A percentile compares a stretch with the other conserved stretches of the same genome.
phyloP scores from a whole-genome alignment of 2,888 invertebrate species.

The Oscheius sp. region DNA sequence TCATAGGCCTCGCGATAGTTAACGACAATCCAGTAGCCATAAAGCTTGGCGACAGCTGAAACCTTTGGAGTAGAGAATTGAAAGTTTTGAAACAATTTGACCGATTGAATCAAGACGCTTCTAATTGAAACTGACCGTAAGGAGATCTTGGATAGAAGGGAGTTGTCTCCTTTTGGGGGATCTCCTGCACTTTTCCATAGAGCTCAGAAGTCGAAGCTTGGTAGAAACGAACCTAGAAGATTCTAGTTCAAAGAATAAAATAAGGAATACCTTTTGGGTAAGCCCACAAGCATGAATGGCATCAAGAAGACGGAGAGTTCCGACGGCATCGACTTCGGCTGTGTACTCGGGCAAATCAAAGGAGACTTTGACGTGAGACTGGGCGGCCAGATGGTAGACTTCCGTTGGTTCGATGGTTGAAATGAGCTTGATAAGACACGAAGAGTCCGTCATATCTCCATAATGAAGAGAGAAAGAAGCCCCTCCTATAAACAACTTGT shows the following conservation, averaged over 20 bases:
- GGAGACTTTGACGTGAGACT: slow-evolving; percentile 96
- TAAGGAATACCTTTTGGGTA: slow-evolving; percentile 77
- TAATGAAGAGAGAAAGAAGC: slow-evolving; percentile 88
- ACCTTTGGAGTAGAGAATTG: slow-evolving; percentile 3
- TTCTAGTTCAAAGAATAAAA: neutral
- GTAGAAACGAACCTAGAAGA: slow-evolving; percentile 77
- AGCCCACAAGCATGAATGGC: slow-evolving; percentile 89
- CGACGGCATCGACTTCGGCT: slow-evolving; percentile 95
- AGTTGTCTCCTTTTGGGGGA: slow-evolving; percentile 91
- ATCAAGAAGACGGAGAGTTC: slow-evolving; percentile 87
- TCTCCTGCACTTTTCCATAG: slow-evolving; percentile 90
- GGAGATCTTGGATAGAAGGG: slow-evolving; percentile 96
- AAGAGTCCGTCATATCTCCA: slow-evolving; percentile 97
- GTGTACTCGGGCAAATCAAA: slow-evolving; percentile 99
- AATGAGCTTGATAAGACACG: slow-evolving; percentile 88
- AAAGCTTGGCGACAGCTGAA: slow-evolving; percentile 90
- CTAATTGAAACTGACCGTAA: slow-evolving; percentile 84
- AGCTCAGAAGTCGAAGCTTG: slow-evolving; percentile 95
- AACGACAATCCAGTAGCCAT: slow-evolving; percentile 93
- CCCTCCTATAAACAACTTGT: too few species aligned
- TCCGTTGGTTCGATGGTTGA: slow-evolving; percentile 84
- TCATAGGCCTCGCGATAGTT: slow-evolving; percentile 94
- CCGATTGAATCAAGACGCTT: neutral
- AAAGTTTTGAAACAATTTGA: neutral
- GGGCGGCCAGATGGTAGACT: slow-evolving; percentile 97